Evolutionary conservation across 2,888 invertebrate genomes (phyloP).

Genomic region (Periphyllus acericola): DNA sequence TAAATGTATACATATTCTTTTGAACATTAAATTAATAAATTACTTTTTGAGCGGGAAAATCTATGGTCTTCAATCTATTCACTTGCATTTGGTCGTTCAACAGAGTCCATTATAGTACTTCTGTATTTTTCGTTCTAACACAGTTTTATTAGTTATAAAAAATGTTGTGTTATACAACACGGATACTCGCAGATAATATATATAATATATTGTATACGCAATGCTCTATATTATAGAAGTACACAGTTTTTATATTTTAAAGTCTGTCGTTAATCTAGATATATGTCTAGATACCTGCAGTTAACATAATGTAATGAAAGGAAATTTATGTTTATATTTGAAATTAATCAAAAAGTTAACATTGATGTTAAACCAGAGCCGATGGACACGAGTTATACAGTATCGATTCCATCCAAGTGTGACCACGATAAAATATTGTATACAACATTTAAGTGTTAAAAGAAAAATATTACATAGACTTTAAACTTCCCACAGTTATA

Average conservation of each 20-base stretch:
- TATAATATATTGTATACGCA: background rate
- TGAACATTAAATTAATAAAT: conserved; percentile 56
- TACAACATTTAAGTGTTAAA: background rate
- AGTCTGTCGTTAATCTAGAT: too few relatives aligned
- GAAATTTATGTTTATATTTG: background rate
- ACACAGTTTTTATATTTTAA: too few relatives aligned
- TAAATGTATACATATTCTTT: conserved; percentile 49
- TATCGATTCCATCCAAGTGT: background rate
- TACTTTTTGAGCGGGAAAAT: conserved; percentile 48
- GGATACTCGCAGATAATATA: too few relatives aligned
- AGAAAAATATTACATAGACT: too few relatives aligned
- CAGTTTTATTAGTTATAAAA: background rate
- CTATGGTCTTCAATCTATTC: conserved; percentile 44
- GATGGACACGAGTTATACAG: background rate
- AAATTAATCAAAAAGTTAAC: background rate
- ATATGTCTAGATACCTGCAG: too few relatives aligned
- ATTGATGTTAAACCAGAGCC: background rate
- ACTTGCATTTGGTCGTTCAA: background rate
- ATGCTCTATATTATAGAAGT: background rate
- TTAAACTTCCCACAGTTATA: too few relatives aligned
- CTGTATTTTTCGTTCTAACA: background rate
- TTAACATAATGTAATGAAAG: background rate
- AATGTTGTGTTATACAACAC: background rate
- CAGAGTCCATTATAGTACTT: background rate
- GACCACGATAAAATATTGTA: background rate